Conservation (phyloP, 2,888 invertebrate genomes). For the Chrysina gloriosa region DNA sequence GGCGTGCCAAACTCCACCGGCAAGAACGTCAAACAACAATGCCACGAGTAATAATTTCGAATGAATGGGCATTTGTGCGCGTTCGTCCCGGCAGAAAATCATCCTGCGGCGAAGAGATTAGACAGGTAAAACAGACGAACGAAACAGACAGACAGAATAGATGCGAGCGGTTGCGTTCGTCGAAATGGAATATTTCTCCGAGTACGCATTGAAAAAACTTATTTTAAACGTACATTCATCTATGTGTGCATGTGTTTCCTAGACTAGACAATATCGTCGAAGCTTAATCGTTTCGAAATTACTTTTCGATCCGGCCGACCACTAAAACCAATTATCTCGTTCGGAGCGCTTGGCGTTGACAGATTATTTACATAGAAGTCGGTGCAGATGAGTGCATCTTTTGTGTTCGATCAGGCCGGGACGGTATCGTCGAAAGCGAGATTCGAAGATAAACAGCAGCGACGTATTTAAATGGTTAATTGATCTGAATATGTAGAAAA, state of each 20-base stretch:
- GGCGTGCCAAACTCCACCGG: background rate
- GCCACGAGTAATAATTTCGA: constrained; percentile 1
- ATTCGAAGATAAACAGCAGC: too few relatives aligned
- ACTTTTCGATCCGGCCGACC: constrained; percentile 32
- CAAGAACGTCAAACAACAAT: constrained; percentile 11
- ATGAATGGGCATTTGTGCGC: background rate
- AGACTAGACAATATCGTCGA: background rate
- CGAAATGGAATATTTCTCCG: too few relatives aligned
- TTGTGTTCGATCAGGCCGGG: background rate
- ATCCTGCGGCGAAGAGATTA: too few relatives aligned
- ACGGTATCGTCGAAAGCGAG: background rate
- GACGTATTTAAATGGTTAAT: too few relatives aligned
- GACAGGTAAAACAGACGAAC: constrained; percentile 13
- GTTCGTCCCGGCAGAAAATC: background rate
- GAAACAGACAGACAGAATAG: background rate
- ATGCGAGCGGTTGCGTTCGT: too few relatives aligned
- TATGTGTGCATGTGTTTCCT: background rate
- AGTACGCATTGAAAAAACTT: background rate
- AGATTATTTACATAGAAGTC: constrained; percentile 30
- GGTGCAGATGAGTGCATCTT: constrained; percentile 32
- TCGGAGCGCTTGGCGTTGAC: constrained; percentile 22
- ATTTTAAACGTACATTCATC: background rate
- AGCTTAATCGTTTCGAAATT: constrained; percentile 31
- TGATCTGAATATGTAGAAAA: too few relatives aligned
- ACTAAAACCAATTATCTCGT: constrained; percentile 37